Conservation (phyloP, 2,113 vertebrate species). For the Rattus rattus region DNA sequence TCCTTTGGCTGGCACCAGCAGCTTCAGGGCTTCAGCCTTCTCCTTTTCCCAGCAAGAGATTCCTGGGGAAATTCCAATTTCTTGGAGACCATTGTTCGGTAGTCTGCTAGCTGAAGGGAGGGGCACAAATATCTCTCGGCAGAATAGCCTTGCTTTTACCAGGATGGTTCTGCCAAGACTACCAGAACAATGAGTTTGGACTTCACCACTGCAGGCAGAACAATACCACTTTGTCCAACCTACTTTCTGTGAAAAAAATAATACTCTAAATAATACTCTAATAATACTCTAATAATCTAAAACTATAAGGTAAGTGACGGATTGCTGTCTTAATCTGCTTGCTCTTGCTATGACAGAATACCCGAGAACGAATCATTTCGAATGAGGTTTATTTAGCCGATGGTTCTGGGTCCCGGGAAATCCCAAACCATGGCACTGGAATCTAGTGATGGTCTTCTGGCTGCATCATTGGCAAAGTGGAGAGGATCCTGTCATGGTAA, state of each 20-base stretch:
- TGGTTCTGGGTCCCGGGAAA: not conserved
- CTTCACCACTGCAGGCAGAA: not conserved
- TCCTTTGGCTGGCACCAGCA: not conserved
- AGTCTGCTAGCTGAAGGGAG: not conserved
- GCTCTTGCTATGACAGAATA: not conserved
- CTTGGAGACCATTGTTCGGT: not conserved
- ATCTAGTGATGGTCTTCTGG: not conserved
- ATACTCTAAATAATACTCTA: too few species aligned
- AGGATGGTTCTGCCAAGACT: not conserved
- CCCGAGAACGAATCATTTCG: not conserved
- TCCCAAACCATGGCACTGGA: too few species aligned
- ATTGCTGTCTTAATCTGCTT: not conserved
- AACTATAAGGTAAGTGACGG: not conserved
- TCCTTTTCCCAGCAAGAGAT: constrained; percentile 2
- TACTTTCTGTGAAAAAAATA: not conserved
- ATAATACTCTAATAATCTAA: too few species aligned
- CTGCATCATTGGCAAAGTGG: too few species aligned
- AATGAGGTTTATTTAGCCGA: not conserved
- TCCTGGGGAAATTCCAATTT: not conserved
- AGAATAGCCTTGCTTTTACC: not conserved
- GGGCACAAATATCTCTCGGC: not conserved
- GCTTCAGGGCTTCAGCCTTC: not conserved
- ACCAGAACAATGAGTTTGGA: not conserved
- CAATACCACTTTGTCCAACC: not conserved
- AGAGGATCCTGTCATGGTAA: not conserved